Conservation (phyloP, 2,113 vertebrate genomes). For the Bothrops jararaca region DNA sequence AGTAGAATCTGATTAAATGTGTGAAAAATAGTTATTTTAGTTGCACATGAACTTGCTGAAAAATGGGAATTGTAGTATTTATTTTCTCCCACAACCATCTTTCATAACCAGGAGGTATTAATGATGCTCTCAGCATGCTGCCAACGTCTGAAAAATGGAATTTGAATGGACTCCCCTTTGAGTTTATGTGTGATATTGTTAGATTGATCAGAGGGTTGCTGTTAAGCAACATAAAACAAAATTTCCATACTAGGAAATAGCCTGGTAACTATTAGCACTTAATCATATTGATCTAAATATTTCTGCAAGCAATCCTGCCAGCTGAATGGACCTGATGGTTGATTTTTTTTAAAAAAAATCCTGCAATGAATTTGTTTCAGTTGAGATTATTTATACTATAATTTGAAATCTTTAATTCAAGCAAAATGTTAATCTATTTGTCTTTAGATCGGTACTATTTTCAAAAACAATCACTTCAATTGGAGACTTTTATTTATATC, state of each 20-base stretch:
- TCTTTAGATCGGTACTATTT: constrained; percentile 12
- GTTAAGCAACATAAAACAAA: constrained; percentile 10
- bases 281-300: neutral
- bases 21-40: neutral
- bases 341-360: neutral
- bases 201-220: constrained; percentile 6
- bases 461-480: constrained; percentile 26
- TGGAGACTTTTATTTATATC: constrained; percentile 39
- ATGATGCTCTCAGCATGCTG: neutral
- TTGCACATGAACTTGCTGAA: neutral
- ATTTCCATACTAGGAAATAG: neutral
- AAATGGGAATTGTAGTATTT: neutral
- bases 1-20: neutral
- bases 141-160: neutral
- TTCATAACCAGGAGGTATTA: neutral
- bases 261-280: neutral
- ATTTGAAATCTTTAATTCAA: constrained; percentile 8
- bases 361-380: rapidly evolving
- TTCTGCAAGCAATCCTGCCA: neutral
- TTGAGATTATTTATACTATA: neutral
- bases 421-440: neutral
- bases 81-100: neutral
- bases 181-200: constrained; percentile 7
- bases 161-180: neutral
- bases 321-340: rapidly evolving